A percentile compares a stretch with the other conserved stretches of the same genome.
Evolutionary conservation across 2,113 vertebrate species (phyloP).

Genomic region (Scytalopus superciliaris): DNA sequence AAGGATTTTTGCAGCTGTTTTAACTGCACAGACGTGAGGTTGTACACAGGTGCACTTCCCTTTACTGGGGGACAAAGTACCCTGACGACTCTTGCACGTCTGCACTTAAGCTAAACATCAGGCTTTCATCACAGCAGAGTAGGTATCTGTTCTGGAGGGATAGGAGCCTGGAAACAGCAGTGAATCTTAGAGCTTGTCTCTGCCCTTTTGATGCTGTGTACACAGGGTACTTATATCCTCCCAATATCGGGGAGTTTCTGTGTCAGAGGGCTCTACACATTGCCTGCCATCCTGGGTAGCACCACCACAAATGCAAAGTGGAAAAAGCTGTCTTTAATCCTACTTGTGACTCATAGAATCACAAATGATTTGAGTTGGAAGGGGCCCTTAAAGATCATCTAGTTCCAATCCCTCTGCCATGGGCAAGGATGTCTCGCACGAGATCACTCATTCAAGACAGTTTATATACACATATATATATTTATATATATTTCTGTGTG

Average conservation of each 20-base stretch:
- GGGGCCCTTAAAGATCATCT: background rate
- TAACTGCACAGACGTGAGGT: accelerated
- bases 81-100: background rate
- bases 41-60: background rate
- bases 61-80: background rate
- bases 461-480: no score
- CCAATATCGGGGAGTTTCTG: background rate
- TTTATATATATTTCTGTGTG: background rate
- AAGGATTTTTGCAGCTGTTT: background rate
- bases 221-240: accelerated
- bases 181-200: background rate
- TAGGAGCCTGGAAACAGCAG: background rate
- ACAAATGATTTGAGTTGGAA: background rate
- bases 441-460: background rate
- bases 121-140: background rate
- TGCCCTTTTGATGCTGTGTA: background rate
- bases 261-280: background rate
- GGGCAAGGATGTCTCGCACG: background rate
- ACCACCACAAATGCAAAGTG: background rate
- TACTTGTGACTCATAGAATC: accelerated
- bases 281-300: background rate
- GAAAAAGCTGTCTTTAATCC: background rate
- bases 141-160: background rate
- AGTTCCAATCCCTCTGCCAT: background rate
- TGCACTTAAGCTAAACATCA: background rate